phyloP scores from a whole-genome alignment of 2,113 vertebrate species.

The Ahaetulla prasina region DNA sequence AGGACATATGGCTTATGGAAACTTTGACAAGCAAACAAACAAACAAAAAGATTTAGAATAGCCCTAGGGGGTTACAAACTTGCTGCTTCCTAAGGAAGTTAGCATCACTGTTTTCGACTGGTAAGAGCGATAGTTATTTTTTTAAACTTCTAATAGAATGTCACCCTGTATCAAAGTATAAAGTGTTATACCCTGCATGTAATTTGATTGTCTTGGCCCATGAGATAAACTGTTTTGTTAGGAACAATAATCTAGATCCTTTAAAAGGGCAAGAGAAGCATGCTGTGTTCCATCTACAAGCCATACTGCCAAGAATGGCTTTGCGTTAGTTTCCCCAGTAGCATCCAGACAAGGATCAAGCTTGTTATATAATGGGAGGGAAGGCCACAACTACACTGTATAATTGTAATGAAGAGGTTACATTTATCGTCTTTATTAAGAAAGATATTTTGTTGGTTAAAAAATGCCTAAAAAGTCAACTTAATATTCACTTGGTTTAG shows the following conservation, averaged over 20 bases:
- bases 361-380: constrained; percentile 58
- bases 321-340: constrained; percentile 60
- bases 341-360: constrained; percentile 65
- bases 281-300: constrained; percentile 68
- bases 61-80: constrained; percentile 62
- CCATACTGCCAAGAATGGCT: constrained; percentile 63
- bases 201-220: constrained; percentile 75
- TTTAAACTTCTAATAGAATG: constrained; percentile 69
- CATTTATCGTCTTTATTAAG: constrained; percentile 30
- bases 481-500: not conserved
- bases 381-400: constrained; percentile 29
- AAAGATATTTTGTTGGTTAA: constrained; percentile 41
- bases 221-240: constrained; percentile 74
- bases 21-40: constrained; percentile 66
- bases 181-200: constrained; percentile 67
- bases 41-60: constrained; percentile 63
- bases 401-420: not conserved
- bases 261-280: constrained; percentile 68
- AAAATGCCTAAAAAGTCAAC: not conserved
- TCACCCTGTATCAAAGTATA: constrained; percentile 65
- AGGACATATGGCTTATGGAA: constrained; percentile 66
- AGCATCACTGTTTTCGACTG: constrained; percentile 56
- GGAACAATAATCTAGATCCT: constrained; percentile 71
- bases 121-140: constrained; percentile 66
- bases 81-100: constrained; percentile 67